Percentiles rank a stretch among this genome's conserved stretches.
Conservation (phyloP, 2,888 invertebrate genomes). For the Trachelus iudaicus region DNA sequence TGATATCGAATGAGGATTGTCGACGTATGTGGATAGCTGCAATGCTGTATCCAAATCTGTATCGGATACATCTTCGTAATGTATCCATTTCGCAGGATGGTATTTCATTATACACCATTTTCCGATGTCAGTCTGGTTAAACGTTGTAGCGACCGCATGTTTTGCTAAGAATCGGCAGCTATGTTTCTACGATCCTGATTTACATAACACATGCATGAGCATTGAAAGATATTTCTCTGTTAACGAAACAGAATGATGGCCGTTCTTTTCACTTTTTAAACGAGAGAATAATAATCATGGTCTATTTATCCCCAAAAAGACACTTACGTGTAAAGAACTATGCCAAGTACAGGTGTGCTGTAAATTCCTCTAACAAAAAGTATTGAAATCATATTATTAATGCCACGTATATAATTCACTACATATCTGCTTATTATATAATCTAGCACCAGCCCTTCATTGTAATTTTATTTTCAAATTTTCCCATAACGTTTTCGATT, state of each 20-base stretch:
- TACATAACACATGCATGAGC: not conserved
- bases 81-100: conserved; percentile 13
- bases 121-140: not conserved
- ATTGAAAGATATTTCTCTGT: not conserved
- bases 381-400: too few species aligned
- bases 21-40: conserved; percentile 11
- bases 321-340: too few species aligned
- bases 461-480: too few species aligned
- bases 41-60: conserved; percentile 27
- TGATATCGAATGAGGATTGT: not conserved
- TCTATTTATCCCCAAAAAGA: not conserved
- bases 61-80: conserved; percentile 13
- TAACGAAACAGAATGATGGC: not conserved
- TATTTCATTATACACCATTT: conserved; percentile 27
- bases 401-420: too few species aligned
- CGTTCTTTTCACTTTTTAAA: not conserved
- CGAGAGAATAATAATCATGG: not conserved
- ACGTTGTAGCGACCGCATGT: not conserved
- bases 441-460: too few species aligned
- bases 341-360: too few species aligned
- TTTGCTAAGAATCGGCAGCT: not conserved
- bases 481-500: too few species aligned
- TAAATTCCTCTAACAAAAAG: too few species aligned
- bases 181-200: not conserved
- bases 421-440: too few species aligned